Base-by-base conservation (phyloP, 2,797 vertebrate species). In the Malacoctenus gilli region DNA sequence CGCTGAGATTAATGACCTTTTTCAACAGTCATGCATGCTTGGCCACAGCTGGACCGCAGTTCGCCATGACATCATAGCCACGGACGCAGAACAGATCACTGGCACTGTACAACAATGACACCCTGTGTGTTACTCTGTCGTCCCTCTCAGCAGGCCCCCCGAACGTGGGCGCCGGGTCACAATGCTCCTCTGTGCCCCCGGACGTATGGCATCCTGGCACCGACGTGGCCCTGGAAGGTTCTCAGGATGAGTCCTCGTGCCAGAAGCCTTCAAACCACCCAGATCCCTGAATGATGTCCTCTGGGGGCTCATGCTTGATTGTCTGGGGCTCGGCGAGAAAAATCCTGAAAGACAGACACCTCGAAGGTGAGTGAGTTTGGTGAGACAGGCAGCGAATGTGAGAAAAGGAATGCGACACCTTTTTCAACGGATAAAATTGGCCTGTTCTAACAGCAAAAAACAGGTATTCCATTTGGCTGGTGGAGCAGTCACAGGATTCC, bases 121-220 rank as follows among this genome's bases (percentile, higher is more conserved):
- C 68, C 43, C 87, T 76, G 67, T 86, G 81, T 88, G 82, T 70
- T 68, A 31, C 73, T 80, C 75, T 59, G 25, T 23, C 44, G 65
- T 35, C 60, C 75, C 78, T 80, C 77, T 79, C 55, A 58, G 66
- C 57, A 71, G 75, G 77, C 80, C 81, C 47, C 47, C 59, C 57
- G 54, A 79, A 78, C 5, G 69, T 84, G 82, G 80, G 80, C 49
- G 67, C 64, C 5, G 57, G 60, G 68, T 87, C 75, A 87, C 84
- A 89, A 75, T 81, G 77, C 57, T 67, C 78, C 75, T 85, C 79
- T 89, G 85, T 88, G 70, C 63, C 72, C 72, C 69, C 58, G 77
- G 80, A 85, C 72, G 47, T 79, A 82, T 78, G 79, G 77, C 76
- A 71, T 68, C 56, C 80, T 85, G 86, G 83, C 83, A 72, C 49